phyloP scores from a whole-genome alignment of 2,888 invertebrate species.

The Zaprionus lineosus region DNA sequence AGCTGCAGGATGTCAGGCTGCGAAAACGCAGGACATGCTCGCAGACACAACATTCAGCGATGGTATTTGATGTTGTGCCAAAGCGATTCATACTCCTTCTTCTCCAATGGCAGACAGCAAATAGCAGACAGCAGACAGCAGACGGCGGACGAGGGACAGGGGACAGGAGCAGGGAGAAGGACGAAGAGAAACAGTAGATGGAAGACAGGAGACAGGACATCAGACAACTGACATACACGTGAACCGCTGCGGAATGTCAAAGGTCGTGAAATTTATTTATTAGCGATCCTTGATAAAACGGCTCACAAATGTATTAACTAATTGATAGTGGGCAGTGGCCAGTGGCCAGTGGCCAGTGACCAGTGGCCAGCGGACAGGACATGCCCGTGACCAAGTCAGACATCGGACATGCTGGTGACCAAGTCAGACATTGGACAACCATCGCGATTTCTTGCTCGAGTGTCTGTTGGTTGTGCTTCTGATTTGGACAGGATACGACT shows the following conservation, averaged over 20 bases:
- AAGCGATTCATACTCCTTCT: conserved; percentile 27
- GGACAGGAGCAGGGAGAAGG: neutral
- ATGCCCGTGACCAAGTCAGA: neutral
- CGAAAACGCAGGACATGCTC: conserved; percentile 22
- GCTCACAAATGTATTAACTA: conserved; percentile 65
- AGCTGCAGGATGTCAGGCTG: conserved; percentile 22
- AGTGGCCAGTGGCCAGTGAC: neutral
- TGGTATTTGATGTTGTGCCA: conserved; percentile 50
- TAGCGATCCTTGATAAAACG: conserved; percentile 60
- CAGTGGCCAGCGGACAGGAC: neutral
- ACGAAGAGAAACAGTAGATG: neutral
- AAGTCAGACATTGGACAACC: neutral
- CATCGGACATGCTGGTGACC: neutral
- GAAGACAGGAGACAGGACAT: neutral
- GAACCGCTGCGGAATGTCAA: conserved; percentile 25
- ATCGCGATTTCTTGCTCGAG: neutral
- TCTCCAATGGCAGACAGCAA: conserved; percentile 16
- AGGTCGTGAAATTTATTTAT: conserved; percentile 71
- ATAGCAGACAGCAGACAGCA: conserved; percentile 15
- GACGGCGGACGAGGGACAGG: neutral
- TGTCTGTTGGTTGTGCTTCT: neutral
- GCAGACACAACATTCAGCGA: conserved; percentile 12
- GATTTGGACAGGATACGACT: conserved; percentile 11
- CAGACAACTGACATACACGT: conserved; percentile 3
- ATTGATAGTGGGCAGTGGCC: conserved; percentile 43